Evolutionary conservation across 2,113 vertebrate genomes (phyloP).

Genomic region (Saguinus midas): DNA sequence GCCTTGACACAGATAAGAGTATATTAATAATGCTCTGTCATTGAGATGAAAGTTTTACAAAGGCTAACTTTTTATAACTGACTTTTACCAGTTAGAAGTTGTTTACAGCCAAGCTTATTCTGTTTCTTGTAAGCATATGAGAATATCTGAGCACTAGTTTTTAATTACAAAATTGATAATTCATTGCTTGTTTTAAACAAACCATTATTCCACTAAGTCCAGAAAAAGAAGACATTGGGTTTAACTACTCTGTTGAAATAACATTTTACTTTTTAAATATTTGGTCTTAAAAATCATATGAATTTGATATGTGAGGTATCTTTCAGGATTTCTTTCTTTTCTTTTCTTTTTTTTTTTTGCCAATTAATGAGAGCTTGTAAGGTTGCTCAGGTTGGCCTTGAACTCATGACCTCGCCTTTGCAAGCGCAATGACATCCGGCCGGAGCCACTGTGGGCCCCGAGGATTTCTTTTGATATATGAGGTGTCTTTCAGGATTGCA

Average conservation of each 20-base stretch:
- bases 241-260: constrained; percentile 18
- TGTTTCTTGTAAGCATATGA: background rate
- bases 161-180: background rate
- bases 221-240: background rate
- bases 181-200: background rate
- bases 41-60: background rate
- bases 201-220: background rate
- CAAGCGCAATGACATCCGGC: no score
- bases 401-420: no score
- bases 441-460: no score
- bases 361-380: no score
- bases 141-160: background rate
- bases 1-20: background rate
- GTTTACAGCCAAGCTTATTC: background rate
- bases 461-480: background rate
- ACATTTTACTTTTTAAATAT: constrained; percentile 4
- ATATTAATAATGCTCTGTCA: background rate
- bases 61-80: constrained; percentile 11
- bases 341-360: no score
- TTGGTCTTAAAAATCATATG: background rate
- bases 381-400: no score
- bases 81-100: constrained; percentile 19
- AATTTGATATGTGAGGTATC: background rate
- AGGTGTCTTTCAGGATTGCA: no score
- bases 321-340: background rate